A percentile compares a stretch with the other conserved stretches of the same genome.
These are phyloP conservation scores for Drosophila pseudoobscura DNA, from an alignment of 1,140 invertebrate genomes.

Conservation along the genomic window DNA sequence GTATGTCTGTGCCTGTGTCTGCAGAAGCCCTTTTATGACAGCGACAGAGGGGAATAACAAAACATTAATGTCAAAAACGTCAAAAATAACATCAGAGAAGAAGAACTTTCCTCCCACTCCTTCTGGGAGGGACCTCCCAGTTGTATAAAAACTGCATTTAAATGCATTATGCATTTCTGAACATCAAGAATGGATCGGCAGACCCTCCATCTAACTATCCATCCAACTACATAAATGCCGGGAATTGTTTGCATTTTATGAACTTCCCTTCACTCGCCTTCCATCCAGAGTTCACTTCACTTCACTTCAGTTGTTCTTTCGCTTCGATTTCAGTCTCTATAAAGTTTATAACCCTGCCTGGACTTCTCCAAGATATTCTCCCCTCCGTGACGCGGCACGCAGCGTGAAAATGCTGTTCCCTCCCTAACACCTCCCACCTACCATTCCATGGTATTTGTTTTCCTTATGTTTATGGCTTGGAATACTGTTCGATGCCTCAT, in stretches of 20 bases:
- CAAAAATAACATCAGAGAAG: constrained; percentile 59
- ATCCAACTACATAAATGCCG: constrained; percentile 17
- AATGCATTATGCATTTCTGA: constrained; percentile 61
- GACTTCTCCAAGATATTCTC: constrained; percentile 8
- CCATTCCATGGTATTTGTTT: constrained; percentile 35
- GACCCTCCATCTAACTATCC: constrained; percentile 9
- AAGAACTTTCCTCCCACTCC: constrained; percentile 17
- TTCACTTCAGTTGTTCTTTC: constrained; percentile 36
- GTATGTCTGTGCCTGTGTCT: constrained; percentile 16
- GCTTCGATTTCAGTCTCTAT: constrained; percentile 31
- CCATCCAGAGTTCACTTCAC: constrained; percentile 28
- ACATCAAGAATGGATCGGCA: constrained; percentile 4
- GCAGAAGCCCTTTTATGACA: constrained; percentile 64
- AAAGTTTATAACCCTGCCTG: constrained; percentile 33
- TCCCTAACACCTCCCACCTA: not conserved
- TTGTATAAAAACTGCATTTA: constrained; percentile 72
- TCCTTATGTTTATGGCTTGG: constrained; percentile 57
- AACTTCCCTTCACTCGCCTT: constrained; percentile 26
- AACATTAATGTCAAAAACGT: constrained; percentile 80
- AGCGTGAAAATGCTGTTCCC: constrained; percentile 48
- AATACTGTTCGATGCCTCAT: constrained; percentile 65
- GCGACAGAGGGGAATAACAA: constrained; percentile 68
- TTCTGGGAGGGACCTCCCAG: constrained; percentile 56
- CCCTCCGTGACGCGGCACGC: constrained; percentile 36
- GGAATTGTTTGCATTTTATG: constrained; percentile 30